Base-by-base conservation (phyloP, 2,888 invertebrate genomes). In the Lithophane ornitopus region DNA sequence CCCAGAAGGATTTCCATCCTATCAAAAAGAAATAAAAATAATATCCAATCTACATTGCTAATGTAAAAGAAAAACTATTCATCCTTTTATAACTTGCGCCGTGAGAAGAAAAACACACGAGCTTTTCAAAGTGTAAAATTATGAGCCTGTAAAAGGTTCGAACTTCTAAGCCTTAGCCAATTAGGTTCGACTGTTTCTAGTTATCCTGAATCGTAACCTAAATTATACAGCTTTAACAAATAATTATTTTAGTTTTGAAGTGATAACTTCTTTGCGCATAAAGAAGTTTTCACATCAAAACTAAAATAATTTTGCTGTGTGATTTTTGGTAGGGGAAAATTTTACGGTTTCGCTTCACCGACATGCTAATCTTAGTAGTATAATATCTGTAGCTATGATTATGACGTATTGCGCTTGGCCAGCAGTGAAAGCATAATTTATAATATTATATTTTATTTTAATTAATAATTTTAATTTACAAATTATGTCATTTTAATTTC, bases 41-140 rank as follows among this genome's bases (percentile, higher is more conserved):
- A 79, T 39, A 46, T n/a, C 14, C 79, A 54, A 71, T 79, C 3
- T 56, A 26, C 22, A 39, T 63, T 52, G 12, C 12, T 8, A 11
- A 41, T 41, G 22, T 46, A 19, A 63, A 76, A 41, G 44, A 34
- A 70, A 70, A 65, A 41, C 7, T 1, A 19, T 46, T 58, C 14
- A 61, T 28, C 8, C 69, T 74, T 74, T 70, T 22, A 71, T 75
- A 74, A 76, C 80, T 88, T 86, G 61, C 3, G 41, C 82, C 86
- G 14, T 44, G 11, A 3, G 41, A 70, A 79, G 34, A 39, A 84
- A 85, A 77, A 78, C 71, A 76, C 39, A 73, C 46, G 41, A 34
- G 16, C 75, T 66, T 72, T 66, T 84, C 46, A 49, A 85, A 85
- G 87, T 87, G 87, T 87, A 84, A 89, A 89, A 85, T 89, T 89